These are phyloP conservation scores for Jaculus jaculus DNA, from an alignment of 2,113 vertebrate genomes.

Conservation along the genomic window DNA sequence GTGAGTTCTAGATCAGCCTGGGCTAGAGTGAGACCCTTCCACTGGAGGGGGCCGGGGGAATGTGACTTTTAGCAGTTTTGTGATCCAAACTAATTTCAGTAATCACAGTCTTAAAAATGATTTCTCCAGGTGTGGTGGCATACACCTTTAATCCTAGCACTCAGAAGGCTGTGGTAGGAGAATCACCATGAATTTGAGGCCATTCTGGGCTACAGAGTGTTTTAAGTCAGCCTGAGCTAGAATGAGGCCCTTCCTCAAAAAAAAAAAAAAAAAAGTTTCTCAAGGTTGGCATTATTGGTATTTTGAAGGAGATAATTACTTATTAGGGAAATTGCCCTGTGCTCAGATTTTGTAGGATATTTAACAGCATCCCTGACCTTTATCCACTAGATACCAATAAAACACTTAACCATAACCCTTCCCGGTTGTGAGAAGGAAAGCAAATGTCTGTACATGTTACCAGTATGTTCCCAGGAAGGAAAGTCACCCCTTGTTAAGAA, in stretches of 20 bases:
- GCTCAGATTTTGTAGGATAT: not conserved
- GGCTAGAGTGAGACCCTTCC: too few species aligned
- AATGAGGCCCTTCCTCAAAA: too few species aligned
- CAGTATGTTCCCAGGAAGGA: not conserved
- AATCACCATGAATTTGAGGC: too few species aligned
- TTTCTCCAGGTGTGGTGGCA: not conserved
- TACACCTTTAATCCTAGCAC: too few species aligned
- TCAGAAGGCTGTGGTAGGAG: too few species aligned
- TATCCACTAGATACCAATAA: not conserved
- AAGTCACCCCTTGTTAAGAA: not conserved
- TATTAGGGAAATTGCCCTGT: not conserved
- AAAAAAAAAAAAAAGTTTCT: not conserved
- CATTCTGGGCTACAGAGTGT: too few species aligned
- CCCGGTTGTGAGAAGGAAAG: not conserved
- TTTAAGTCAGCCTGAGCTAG: too few species aligned
- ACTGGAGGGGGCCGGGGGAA: too few species aligned
- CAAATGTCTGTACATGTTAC: not conserved
- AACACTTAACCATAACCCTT: not conserved
- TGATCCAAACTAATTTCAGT: not conserved
- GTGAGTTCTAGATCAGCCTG: too few species aligned
- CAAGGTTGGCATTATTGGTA: not conserved
- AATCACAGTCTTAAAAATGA: not conserved
- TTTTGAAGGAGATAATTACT: not conserved
- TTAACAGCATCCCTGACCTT: slow-evolving; percentile 2
- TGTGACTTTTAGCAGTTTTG: slow-evolving; percentile 8